Percentiles rank a stretch among this genome's conserved stretches.
These are phyloP conservation scores for Todus mexicanus DNA, from an alignment of 2,797 vertebrate genomes.

Conservation along the genomic window DNA sequence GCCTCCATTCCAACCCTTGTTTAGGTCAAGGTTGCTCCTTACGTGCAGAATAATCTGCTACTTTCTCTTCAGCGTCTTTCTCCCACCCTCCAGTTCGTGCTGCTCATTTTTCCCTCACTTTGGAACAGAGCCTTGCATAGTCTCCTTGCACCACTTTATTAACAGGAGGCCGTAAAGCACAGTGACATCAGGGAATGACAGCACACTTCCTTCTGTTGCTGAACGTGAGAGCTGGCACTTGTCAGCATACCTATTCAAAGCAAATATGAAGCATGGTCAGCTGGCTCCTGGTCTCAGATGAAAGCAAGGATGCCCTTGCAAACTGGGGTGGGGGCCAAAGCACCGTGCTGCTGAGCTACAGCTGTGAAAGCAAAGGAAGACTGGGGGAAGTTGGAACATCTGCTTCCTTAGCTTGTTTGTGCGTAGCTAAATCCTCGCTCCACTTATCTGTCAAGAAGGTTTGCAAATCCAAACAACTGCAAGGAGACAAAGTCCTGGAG, in stretches of 20 bases:
- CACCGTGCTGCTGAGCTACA: neutral
- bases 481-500: neutral
- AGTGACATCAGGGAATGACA: neutral
- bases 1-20: neutral
- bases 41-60: accelerated
- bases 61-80: neutral
- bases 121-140: neutral
- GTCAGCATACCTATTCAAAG: neutral
- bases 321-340: neutral
- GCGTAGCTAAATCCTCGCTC: neutral
- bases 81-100: neutral
- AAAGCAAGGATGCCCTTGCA: accelerated
- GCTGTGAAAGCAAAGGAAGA: neutral
- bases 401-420: neutral
- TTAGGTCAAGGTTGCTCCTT: neutral
- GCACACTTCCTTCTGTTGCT: neutral
- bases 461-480: neutral
- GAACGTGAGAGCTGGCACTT: neutral
- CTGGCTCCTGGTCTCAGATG: neutral
- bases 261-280: accelerated
- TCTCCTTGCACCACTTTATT: neutral
- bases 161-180: neutral
- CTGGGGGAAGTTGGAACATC: neutral
- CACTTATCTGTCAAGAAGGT: neutral
- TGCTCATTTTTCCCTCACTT: neutral